Evolutionary conservation across 2,888 invertebrate genomes (phyloP), one percentile per base, ranked within the genome.

Genomic region (Exocentrus adspersus): DNA sequence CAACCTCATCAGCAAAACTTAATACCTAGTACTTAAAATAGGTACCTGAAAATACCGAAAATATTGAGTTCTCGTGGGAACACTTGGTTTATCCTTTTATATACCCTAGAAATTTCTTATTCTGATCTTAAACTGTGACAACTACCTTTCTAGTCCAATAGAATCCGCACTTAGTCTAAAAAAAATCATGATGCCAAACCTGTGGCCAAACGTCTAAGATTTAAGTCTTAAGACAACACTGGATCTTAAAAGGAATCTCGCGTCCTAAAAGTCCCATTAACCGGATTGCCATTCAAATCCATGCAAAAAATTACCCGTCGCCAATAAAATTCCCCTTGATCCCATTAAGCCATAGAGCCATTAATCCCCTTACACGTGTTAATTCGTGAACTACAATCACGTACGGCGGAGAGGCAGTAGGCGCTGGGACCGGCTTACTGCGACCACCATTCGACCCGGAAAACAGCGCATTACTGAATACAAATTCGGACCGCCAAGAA

Each of bases 391-490:
- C 21, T 42, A 24, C 32, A 58, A 45, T 24, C 21, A 46, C 43
- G 46, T 54, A 46, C 62, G 58, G 28, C 24, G n/a, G 37, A 37
- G n/a, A n/a, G 14, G 19, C 24, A 24, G 24, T 43, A 43, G 54
- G 60, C 61, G 65, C 52, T 64, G 56, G 52, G 54, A 64, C 59
- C 21, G 43, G 43, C 16, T 43, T 43, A 53, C 50, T 58, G 30
- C 66, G 65, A 62, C 62, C 63, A 57, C 30, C 63, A 57, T 41
- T 62, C 65, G 57, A 52, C 51, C 59, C 68, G 69, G 66, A 68
- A 67, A 65, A 58, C 69, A 45, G 64, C 64, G 63, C 67, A 56
- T 61, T 63, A 71, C 71, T 71, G 59, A 69, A 66, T 59, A 43
- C 54, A 43, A 54, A 54, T 43, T 54, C 43, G 54, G 43, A 24